These are phyloP conservation scores for Helobdella robusta DNA, from an alignment of 2,888 invertebrate genomes.

Conservation along the genomic window DNA sequence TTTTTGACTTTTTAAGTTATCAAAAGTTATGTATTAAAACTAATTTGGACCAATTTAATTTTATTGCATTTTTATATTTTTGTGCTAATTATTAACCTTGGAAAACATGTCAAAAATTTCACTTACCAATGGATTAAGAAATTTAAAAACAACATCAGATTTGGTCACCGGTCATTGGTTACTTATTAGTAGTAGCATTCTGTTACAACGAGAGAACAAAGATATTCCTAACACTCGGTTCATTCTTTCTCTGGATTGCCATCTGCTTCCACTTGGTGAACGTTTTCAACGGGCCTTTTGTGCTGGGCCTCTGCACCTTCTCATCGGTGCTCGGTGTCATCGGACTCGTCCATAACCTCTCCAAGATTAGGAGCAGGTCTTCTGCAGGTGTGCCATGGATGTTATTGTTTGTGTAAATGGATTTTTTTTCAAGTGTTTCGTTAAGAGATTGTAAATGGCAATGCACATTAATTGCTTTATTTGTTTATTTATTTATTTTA, in stretches of 20 bases:
- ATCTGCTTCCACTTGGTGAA: conserved; percentile 67
- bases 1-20: too few relatives aligned
- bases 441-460: too few relatives aligned
- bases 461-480: too few relatives aligned
- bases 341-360: conserved; percentile 53
- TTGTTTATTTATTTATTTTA: too few relatives aligned
- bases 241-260: conserved; percentile 68
- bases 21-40: too few relatives aligned
- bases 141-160: too few relatives aligned
- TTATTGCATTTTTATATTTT: too few relatives aligned
- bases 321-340: conserved; percentile 58
- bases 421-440: too few relatives aligned
- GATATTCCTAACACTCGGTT: conserved; percentile 53
- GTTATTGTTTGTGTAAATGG: too few relatives aligned
- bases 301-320: conserved; percentile 55
- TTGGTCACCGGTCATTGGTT: conserved; percentile 51
- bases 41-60: too few relatives aligned
- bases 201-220: conserved; percentile 66
- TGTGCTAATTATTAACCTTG: too few relatives aligned
- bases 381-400: too few relatives aligned
- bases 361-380: conserved; percentile 29
- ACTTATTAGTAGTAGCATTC: conserved; percentile 62
- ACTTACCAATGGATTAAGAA: background rate
- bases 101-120: conserved; percentile 6
- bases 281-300: conserved; percentile 61